phyloP scores from a whole-genome alignment of 2,797 vertebrate genomes.

The Philypnodon macrostomus region DNA sequence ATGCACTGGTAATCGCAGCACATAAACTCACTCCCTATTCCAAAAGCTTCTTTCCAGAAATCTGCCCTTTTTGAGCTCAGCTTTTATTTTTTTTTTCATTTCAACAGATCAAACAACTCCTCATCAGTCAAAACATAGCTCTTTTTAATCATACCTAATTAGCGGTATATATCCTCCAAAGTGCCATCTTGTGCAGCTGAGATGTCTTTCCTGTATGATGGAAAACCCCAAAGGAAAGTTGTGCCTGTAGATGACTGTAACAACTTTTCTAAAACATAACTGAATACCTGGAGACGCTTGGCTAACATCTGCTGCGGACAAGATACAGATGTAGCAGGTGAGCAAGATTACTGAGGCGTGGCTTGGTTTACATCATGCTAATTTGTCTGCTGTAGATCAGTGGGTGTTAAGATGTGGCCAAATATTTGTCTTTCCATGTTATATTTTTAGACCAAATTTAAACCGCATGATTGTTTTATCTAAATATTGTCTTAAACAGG shows the following conservation, averaged over 20 bases:
- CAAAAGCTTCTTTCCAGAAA: background rate
- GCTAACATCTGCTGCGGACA: slow-evolving; percentile 5
- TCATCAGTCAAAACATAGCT: slow-evolving; percentile 1
- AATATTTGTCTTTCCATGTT: too few relatives aligned
- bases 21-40: slow-evolving; percentile 8
- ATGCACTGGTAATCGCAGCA: slow-evolving; percentile 5
- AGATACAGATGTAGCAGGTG: slow-evolving; percentile 4
- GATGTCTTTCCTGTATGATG: too few relatives aligned
- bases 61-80: too few relatives aligned
- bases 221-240: background rate
- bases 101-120: slow-evolving; percentile 8
- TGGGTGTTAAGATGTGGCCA: too few relatives aligned
- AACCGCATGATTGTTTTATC: too few relatives aligned
- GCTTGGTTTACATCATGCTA: background rate
- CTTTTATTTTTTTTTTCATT: too few relatives aligned
- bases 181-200: background rate
- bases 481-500: too few relatives aligned
- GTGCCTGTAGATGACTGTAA: background rate
- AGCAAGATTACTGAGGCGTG: background rate
- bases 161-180: background rate
- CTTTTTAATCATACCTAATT: slow-evolving; percentile 7
- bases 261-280: background rate
- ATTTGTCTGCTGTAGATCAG: background rate
- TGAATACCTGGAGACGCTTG: background rate
- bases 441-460: too few relatives aligned